Percentiles rank a stretch among this genome's conserved stretches.
Evolutionary conservation across 2,113 vertebrate genomes (phyloP).

Genomic region (Cygnus atratus): DNA sequence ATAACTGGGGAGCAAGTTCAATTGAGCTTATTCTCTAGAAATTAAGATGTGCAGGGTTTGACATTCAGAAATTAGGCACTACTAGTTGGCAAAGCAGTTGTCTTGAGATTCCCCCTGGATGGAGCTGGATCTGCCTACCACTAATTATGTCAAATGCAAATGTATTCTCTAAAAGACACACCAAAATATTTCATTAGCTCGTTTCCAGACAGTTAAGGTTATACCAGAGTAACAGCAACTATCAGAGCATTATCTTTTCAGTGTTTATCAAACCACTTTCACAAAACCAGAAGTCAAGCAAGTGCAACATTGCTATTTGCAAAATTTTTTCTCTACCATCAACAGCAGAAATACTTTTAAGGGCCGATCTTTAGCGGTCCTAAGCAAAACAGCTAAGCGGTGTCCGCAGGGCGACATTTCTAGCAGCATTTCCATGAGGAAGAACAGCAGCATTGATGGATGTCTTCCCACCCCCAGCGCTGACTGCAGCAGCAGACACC

Average conservation of each 20-base stretch:
- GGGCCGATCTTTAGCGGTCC: neutral
- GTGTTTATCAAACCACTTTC: slow-evolving; percentile 4
- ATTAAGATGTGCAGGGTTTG: slow-evolving; percentile 96
- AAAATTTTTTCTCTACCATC: neutral
- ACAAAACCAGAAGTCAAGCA: neutral
- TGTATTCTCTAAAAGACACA: slow-evolving; percentile 80
- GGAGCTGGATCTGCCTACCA: slow-evolving; percentile 85
- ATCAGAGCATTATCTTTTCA: slow-evolving; percentile 1
- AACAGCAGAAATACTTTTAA: slow-evolving; percentile 17
- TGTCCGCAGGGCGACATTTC: neutral
- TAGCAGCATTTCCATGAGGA: slow-evolving; percentile 19
- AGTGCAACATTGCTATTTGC: neutral
- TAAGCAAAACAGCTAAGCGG: neutral
- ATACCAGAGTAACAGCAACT: slow-evolving; percentile 22
- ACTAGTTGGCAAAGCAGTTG: slow-evolving; percentile 93
- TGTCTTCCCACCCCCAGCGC: slow-evolving; percentile 23
- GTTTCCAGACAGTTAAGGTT: slow-evolving; percentile 65
- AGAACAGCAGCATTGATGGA: slow-evolving; percentile 27
- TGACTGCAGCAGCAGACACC: slow-evolving; percentile 44
- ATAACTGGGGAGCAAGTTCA: slow-evolving; percentile 86
- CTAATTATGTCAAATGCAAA: slow-evolving; percentile 97
- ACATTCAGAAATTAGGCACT: slow-evolving; percentile 96
- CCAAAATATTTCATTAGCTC: slow-evolving; percentile 73
- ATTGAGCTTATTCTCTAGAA: slow-evolving; percentile 88
- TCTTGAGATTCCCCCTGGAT: slow-evolving; percentile 90